Percentiles rank a stretch among this genome's conserved stretches.
These are phyloP conservation scores for Silurus glanis DNA, from an alignment of 2,113 vertebrate genomes.

Conservation along the genomic window DNA sequence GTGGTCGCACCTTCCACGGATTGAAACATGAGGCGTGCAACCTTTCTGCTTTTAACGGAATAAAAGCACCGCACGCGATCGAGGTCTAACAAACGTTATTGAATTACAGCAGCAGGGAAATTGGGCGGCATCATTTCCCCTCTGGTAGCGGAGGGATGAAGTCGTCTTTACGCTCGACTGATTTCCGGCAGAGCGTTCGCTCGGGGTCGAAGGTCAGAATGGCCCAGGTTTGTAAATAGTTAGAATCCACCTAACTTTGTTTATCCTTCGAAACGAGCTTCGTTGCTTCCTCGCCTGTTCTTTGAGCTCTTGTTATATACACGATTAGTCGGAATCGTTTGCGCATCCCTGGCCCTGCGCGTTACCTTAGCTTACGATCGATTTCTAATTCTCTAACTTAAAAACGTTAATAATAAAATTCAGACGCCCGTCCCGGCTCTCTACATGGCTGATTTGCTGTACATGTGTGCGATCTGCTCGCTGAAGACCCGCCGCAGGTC, in stretches of 20 bases:
- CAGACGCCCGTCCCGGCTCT: background rate
- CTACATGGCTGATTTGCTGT: conserved; percentile 63
- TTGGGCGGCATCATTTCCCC: background rate
- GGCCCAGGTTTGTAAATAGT: background rate
- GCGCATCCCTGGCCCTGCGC: background rate
- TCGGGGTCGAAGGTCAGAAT: background rate
- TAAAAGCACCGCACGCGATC: background rate
- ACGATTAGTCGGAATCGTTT: too few relatives aligned
- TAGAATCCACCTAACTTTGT: background rate
- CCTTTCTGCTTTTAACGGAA: background rate
- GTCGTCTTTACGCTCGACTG: background rate
- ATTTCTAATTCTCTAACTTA: background rate
- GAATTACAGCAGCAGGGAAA: background rate
- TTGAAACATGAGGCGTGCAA: background rate
- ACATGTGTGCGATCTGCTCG: conserved; percentile 72
- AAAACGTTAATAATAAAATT: background rate
- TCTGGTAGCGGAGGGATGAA: background rate
- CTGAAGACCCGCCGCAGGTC: conserved; percentile 72
- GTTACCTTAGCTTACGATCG: background rate
- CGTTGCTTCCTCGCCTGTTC: background rate
- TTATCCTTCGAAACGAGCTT: background rate
- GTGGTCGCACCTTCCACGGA: background rate
- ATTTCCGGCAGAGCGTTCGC: background rate
- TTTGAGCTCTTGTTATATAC: background rate
- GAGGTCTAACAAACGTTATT: background rate